Percentiles rank a stretch among this genome's conserved stretches.
Conservation (phyloP, 2,888 invertebrate genomes). For the Orchesellides sinensis region DNA sequence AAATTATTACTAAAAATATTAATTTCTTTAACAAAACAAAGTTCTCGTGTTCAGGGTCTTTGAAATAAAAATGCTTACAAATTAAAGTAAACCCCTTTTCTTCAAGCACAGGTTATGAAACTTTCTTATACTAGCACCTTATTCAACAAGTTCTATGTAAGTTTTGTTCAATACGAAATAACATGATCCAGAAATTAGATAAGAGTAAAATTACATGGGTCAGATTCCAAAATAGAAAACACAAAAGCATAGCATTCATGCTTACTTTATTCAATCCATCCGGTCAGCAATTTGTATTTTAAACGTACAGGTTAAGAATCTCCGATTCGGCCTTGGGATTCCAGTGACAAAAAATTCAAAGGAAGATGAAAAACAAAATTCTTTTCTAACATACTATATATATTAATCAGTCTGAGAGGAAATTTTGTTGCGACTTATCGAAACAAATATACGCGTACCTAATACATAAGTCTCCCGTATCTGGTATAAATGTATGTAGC, state of each 20-base stretch:
- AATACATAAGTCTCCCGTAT: no score
- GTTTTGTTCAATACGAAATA: no score
- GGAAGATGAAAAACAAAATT: background rate
- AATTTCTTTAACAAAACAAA: background rate
- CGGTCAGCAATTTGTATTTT: background rate
- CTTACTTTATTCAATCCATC: no score
- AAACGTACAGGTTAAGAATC: background rate
- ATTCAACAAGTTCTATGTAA: no score
- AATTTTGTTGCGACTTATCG: no score
- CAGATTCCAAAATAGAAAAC: background rate
- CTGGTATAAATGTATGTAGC: background rate
- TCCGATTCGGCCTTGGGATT: slow-evolving; percentile 29
- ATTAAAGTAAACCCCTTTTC: background rate
- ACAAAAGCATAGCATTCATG: slow-evolving; percentile 1
- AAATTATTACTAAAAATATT: background rate
- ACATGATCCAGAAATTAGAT: background rate
- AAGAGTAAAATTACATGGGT: slow-evolving; percentile 19
- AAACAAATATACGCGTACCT: background rate
- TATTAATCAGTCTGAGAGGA: no score
- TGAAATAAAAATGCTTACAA: background rate
- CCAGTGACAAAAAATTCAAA: background rate
- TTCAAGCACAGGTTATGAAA: background rate
- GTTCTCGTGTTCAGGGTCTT: background rate
- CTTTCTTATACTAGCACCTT: no score
- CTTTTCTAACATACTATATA: no score